A percentile compares a stretch with the other conserved stretches of the same genome.
These are phyloP conservation scores for Austrolebias charrua DNA, from an alignment of 2,797 vertebrate species.

Conservation along the genomic window DNA sequence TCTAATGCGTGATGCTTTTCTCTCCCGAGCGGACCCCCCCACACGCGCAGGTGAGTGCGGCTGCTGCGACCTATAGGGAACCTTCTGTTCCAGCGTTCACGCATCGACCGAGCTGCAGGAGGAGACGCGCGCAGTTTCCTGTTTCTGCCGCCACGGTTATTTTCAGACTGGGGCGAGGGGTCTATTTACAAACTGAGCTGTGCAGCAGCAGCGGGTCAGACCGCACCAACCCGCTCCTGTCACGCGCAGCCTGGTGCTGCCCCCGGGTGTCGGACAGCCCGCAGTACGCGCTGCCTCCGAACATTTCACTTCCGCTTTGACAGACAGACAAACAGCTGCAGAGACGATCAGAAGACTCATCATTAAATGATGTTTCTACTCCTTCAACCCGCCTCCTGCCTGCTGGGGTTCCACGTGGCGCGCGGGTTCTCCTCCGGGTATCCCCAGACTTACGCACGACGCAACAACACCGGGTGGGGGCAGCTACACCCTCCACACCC, in stretches of 20 bases:
- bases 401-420: neutral
- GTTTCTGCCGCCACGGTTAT: conserved; percentile 74
- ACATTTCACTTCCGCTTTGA: neutral
- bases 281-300: conserved; percentile 40
- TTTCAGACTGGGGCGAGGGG: conserved; percentile 70
- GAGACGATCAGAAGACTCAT: too few species aligned
- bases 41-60: conserved; percentile 8
- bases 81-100: conserved; percentile 34
- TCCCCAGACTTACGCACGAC: conserved; percentile 56
- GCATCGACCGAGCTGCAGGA: conserved; percentile 59
- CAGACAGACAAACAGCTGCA: too few species aligned
- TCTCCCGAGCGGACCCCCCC: neutral
- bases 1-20: conserved; percentile 14
- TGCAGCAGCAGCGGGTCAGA: neutral
- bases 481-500: conserved; percentile 25
- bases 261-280: conserved; percentile 69
- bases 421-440: conserved; percentile 42
- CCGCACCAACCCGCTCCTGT: neutral
- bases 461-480: conserved; percentile 9
- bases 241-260: conserved; percentile 69
- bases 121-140: conserved; percentile 76
- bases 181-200: conserved; percentile 52
- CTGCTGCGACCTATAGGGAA: conserved; percentile 3
- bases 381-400: neutral
- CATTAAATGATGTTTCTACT: too few species aligned